Base-by-base conservation (phyloP, 2,888 invertebrate species). In the Noctua janthina region DNA sequence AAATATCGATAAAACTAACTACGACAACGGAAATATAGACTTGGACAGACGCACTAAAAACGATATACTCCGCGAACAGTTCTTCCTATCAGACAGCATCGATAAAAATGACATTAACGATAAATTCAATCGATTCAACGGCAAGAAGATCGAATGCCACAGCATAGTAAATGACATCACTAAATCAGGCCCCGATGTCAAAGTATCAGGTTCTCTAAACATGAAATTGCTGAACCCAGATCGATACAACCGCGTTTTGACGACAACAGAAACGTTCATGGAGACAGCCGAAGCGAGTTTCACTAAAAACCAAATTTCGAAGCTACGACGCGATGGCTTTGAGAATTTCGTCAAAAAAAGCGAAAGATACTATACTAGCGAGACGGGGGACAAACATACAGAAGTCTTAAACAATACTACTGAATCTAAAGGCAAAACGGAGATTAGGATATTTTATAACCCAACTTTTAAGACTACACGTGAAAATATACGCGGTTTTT, bases 321-420 rank as follows among this genome's bases (percentile, higher is more conserved):
- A 94, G 88, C 82, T 93, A 0, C 93, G 92, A 62, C 89, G 87
- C 0, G 96, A 96, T 59, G 94, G 95, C 64, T 94, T 97, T 5
- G 97, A 97, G 78, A 95, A 92, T 2, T 97, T 97, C 81, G 91
- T 97, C 2, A 97, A 97, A 89, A 93, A 95, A n/a, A 97, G 97
- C 90, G 97, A 97, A 78, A 94, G 94, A 51, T 97, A 96, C 79
- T 97, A 96, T 79, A 96, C 95, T 0, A 95, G 91, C 13, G 96
- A 96, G 79, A 89, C 90, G 0, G 91, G 93, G 2, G 96, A 96
- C 68, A 91, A 93, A 17, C 91, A 93, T 2, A 96, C 95, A 0
- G 94, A 93, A 0, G 93, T 96, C n/a, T 81, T 94, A 3, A 94
- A 95, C 75, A 93, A 94, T 64, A 76, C 89, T 2, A 89, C 90